Evolutionary conservation across 2,888 invertebrate species (phyloP).

Genomic region (Sarcophaga carnaria): DNA sequence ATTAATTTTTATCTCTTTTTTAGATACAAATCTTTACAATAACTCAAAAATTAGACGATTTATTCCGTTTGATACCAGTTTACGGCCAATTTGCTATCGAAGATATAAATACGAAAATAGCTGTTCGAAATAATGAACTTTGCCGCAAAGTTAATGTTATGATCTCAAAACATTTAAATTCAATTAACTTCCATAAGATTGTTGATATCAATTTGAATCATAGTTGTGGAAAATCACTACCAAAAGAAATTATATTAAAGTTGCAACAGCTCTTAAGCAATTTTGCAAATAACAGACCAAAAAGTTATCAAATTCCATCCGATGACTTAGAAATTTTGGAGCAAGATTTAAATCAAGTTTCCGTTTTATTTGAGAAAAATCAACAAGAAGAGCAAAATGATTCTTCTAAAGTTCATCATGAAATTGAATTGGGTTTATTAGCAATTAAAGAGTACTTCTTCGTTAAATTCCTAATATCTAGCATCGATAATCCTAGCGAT

Average conservation of each 20-base stretch:
- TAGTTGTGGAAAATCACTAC: slow-evolving; percentile 63
- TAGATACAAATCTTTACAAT: slow-evolving; percentile 72
- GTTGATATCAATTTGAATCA: slow-evolving; percentile 56
- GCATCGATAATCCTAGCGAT: slow-evolving; percentile 41
- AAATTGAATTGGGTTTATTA: slow-evolving; percentile 69
- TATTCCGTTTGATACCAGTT: slow-evolving; percentile 74
- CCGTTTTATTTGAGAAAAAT: slow-evolving; percentile 18
- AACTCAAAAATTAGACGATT: slow-evolving; percentile 73
- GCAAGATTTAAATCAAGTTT: slow-evolving; percentile 53
- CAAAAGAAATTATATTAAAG: slow-evolving; percentile 51
- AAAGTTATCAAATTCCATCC: not conserved
- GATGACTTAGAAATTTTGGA: slow-evolving; percentile 60
- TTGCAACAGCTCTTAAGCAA: slow-evolving; percentile 49
- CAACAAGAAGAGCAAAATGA: slow-evolving; percentile 7
- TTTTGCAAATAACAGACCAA: not conserved
- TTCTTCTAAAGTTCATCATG: slow-evolving; percentile 46
- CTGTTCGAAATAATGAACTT: slow-evolving; percentile 74
- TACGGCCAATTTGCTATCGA: slow-evolving; percentile 75
- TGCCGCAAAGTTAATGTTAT: slow-evolving; percentile 71
- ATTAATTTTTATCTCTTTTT: slow-evolving; percentile 18
- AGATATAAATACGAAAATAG: slow-evolving; percentile 74
- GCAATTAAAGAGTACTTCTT: slow-evolving; percentile 76
- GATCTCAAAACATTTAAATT: slow-evolving; percentile 28
- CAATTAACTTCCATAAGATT: slow-evolving; percentile 58
- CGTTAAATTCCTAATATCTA: slow-evolving; percentile 72